These are phyloP conservation scores for Bicyclus anynana DNA, from an alignment of 1,140 invertebrate species.

Conservation along the genomic window DNA sequence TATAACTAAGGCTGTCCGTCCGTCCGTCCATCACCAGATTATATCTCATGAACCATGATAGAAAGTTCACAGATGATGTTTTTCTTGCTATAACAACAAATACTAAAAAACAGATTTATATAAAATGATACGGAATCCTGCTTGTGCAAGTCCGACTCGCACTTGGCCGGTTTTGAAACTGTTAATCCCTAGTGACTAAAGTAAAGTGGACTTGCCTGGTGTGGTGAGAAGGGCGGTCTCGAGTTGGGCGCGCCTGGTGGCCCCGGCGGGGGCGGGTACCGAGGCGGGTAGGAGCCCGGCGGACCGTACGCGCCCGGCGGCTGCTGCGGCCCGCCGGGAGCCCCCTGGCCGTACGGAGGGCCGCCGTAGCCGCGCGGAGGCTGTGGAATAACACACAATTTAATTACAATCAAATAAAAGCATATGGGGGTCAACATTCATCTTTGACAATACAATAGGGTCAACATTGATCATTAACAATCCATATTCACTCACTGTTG, in stretches of 20 bases:
- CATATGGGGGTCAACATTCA: not conserved
- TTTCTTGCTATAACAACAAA: too few relatives aligned
- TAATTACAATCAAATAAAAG: not conserved
- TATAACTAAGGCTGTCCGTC: too few relatives aligned
- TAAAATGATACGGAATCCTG: too few relatives aligned
- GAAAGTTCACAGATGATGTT: too few relatives aligned
- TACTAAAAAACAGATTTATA: too few relatives aligned
- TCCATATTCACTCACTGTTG: too few relatives aligned
- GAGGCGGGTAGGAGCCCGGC: constrained; percentile 60
- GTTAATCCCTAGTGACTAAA: not conserved
- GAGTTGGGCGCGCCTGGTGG: constrained; percentile 63
- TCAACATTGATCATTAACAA: too few relatives aligned
- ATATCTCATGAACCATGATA: too few relatives aligned
- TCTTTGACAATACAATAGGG: too few relatives aligned
- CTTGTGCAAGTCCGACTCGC: too few relatives aligned
- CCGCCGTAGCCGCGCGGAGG: constrained; percentile 31
- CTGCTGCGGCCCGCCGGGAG: constrained; percentile 37
- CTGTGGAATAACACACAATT: constrained; percentile 11
- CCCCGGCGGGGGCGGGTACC: constrained; percentile 65
- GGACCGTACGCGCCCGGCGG: constrained; percentile 57
- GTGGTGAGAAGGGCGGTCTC: constrained; percentile 67
- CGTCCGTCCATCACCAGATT: too few relatives aligned
- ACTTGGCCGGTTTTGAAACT: too few relatives aligned
- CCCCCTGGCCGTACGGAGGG: constrained; percentile 27
- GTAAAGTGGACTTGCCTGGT: constrained; percentile 42